Base-by-base conservation (phyloP, 2,888 invertebrate species). In the Ichneumoninae sp. region DNA sequence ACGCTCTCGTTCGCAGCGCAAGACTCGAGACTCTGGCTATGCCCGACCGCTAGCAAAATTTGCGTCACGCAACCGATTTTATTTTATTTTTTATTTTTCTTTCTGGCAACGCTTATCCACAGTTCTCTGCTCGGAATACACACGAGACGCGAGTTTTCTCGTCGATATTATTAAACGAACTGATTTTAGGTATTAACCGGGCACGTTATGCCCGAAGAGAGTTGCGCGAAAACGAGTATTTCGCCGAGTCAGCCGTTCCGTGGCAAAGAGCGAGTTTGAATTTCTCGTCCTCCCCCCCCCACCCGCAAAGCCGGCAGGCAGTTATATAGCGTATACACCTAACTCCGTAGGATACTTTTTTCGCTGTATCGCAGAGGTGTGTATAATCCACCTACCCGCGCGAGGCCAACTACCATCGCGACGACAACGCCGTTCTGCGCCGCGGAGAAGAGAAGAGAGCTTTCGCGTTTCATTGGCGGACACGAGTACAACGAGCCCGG, bases 241-340 rank as follows among this genome's bases (percentile, higher is more conserved):
- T 77, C 57, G 82, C 65, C 82, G 73, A 77, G 82, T 82, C 77
- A 77, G 82, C 82, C 52, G n/a, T 36, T 68, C 40, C 71, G 60
- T 19, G 40, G 78, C 47, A 33, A n/a, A 50, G 47, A 78, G 71
- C 71, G 44, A 57, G 54, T 71, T 60, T 71, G 36, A 77, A 73
- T 82, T 77, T 77, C 66, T 71, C 40, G 60, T 71, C 66, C 57
- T 60, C 66, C 50, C 57, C 36, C 40, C 40, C 40, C 10, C 40
- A 7, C 6, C 33, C 6, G 10, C 5, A 40, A 13, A 22, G 40
- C 26, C 30, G 73, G 44, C 73, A 44, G 30, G 36, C 70, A 57
- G 60, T 73, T 73, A n/a, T 60, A 60, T 10, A 47, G 44, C 33
- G 70, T 33, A 54, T 30, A 36, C 44, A 57, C n/a, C 60, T 26